phyloP scores from a whole-genome alignment of 2,113 vertebrate genomes.

The Thunnus maccoyii region DNA sequence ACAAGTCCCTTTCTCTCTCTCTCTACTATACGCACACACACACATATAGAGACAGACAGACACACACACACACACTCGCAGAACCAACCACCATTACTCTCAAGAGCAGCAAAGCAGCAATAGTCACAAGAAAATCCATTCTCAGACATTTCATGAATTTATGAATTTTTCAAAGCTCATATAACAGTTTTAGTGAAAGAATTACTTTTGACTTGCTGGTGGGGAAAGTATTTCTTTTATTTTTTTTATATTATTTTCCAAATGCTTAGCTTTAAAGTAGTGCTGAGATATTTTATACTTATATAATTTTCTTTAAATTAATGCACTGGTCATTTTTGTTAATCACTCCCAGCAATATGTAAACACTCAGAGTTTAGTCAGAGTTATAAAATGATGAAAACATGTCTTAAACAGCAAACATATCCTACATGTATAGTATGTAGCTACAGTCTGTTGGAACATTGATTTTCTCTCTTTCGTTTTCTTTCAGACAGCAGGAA shows the following conservation, averaged over 20 bases:
- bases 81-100: conserved; percentile 20
- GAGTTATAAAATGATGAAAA: background rate
- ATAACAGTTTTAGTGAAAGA: conserved; percentile 23
- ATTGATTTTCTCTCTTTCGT: no score
- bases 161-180: conserved; percentile 56
- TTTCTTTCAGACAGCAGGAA: no score
- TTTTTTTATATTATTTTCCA: background rate
- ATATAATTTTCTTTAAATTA: background rate
- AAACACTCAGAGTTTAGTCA: background rate
- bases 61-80: conserved; percentile 10
- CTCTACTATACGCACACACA: conserved; percentile 2
- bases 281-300: background rate
- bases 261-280: conserved; percentile 14
- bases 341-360: background rate
- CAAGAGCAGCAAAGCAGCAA: conserved; percentile 38
- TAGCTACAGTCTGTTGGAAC: no score
- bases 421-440: no score
- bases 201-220: background rate
- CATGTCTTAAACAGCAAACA: no score
- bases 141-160: conserved; percentile 51
- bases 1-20: conserved; percentile 35
- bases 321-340: background rate
- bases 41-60: conserved; percentile 18
- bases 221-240: background rate
- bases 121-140: conserved; percentile 44